Base-by-base conservation (phyloP, 2,797 vertebrate genomes). In the Pseudomugil tenellus region DNA sequence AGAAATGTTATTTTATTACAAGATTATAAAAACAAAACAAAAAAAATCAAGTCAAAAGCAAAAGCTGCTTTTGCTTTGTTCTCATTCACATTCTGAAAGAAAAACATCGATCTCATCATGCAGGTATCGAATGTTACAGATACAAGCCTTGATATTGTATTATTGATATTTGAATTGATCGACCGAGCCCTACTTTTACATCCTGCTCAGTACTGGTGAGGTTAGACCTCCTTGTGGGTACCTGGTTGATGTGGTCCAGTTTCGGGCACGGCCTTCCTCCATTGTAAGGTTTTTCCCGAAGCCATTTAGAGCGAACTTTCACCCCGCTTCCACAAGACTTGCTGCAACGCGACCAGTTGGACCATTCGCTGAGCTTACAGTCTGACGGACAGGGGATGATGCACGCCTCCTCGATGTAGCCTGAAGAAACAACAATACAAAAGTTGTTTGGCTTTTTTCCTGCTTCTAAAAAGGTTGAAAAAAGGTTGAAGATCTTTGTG, bases 281-380 rank as follows among this genome's bases (percentile, higher is more conserved):
- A 25, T 99, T 98, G 76, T 99, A 99, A 0, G 98, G 97, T 37
- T 99, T 99, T 77, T 99, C 98, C n/a, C 97, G 83, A 3, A 99
- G 95, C 98, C 98, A 99, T 84, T 99, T 99, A 23, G 98, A 99
- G 1, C 98, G 95, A 68, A 99, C 98, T 70, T 99, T 99, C 71
- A 99, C 97, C 0, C 97, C 98, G 1, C 97, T 98, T 28, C 98
- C 98, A 2, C 98, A 99, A 8, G 97, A 98, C 80, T 98, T 99
- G 56, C 97, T 99, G 76, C 98, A 99, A 56, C 97, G 96, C 0
- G 98, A 99, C 98, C 98, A 99, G 85, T 96, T 99, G 85, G 98
- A 99, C 98, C 98, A 99, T 65, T 99, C 98, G 0, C 97, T 99
- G 67, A 99, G 96, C 66, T 99, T 99, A 86, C 98, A 99, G 90